A percentile compares a stretch with the other conserved stretches of the same genome.
phyloP scores from a whole-genome alignment of 2,113 vertebrate species.

The Vulpes vulpes region DNA sequence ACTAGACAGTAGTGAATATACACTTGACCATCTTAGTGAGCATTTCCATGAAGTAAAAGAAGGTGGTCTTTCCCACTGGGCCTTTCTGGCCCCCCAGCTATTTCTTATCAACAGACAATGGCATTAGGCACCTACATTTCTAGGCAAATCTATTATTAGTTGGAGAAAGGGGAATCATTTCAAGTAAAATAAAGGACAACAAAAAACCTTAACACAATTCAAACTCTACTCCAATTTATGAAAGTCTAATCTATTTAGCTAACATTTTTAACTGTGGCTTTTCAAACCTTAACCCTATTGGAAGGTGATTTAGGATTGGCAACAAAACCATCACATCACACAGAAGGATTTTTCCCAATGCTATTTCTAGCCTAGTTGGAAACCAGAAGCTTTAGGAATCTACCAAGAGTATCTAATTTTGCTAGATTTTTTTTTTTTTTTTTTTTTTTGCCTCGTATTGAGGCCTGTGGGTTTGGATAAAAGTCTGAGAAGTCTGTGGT shows the following conservation, averaged over 20 bases:
- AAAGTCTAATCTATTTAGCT: slow-evolving; percentile 45
- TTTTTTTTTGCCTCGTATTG: slow-evolving; percentile 19
- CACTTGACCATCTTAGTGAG: not conserved
- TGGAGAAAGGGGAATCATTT: not conserved
- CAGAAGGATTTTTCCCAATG: slow-evolving; percentile 12
- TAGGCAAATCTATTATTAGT: not conserved
- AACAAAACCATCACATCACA: not conserved
- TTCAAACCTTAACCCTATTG: not conserved
- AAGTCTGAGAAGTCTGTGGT: slow-evolving; percentile 35
- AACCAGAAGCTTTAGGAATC: slow-evolving; percentile 55
- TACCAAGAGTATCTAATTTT: slow-evolving; percentile 23
- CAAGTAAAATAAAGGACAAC: slow-evolving; percentile 65
- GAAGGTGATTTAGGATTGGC: not conserved
- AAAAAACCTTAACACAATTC: not conserved
- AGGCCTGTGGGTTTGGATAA: slow-evolving; percentile 51
- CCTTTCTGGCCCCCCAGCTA: not conserved
- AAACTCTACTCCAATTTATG: slow-evolving; percentile 42
- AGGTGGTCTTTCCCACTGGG: not conserved
- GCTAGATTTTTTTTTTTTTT: slow-evolving; percentile 43
- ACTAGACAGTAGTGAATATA: not conserved
- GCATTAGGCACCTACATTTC: not conserved
- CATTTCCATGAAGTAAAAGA: not conserved
- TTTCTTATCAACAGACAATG: not conserved
- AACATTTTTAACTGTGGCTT: not conserved
- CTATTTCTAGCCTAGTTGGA: slow-evolving; percentile 53